Evolutionary conservation across 2,888 invertebrate genomes (phyloP), one percentile per base, ranked within the genome.

Genomic region (Scaptodrosophila latifasciaeformis): DNA sequence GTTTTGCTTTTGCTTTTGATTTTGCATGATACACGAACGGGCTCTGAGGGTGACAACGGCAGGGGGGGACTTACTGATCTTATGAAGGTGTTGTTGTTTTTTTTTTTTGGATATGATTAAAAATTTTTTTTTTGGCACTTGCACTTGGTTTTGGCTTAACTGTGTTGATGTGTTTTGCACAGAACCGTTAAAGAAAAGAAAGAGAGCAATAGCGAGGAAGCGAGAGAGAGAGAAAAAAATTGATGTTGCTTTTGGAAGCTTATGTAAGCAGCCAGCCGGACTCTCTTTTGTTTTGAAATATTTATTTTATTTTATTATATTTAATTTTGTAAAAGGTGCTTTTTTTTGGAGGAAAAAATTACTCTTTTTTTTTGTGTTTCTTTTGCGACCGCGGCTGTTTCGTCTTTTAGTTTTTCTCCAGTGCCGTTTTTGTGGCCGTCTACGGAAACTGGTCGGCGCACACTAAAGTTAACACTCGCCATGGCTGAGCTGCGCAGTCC

Each of bases 401-500:
- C 54, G 21, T 47, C 29, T 53, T 53, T 42, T 39, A 31, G 49
- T 42, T 39, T 24, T 72, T 68, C 65, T 65, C 59, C 65, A 68
- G 58, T 68, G 52, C 66, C 68, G 77, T 54, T 62, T 76, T 84
- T 84, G 86, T 86, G 86, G 85, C 86, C 86, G 85, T 86, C 84
- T 85, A 82, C 84, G 81, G 82, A 85, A 86, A 85, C 86, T 84
- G 85, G 85, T 86, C 86, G 86, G 85, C 86, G 81, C 86, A 86
- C 86, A 86, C 86, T 86, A 78, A 86, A 86, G 81, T 83, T 78
- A 82, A 82, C 79, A 78, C 76, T 81, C 82, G 81, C 74, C 80
- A 77, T 81, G 74, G 75, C 65, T 60, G 65, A 65, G 65, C 69
- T 40, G 30, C 75, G 63, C 66, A 65, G 80, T 65, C 80, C 62